Evolutionary conservation across 2,888 invertebrate genomes (phyloP).

Genomic region (Nemotelus pantherinus): DNA sequence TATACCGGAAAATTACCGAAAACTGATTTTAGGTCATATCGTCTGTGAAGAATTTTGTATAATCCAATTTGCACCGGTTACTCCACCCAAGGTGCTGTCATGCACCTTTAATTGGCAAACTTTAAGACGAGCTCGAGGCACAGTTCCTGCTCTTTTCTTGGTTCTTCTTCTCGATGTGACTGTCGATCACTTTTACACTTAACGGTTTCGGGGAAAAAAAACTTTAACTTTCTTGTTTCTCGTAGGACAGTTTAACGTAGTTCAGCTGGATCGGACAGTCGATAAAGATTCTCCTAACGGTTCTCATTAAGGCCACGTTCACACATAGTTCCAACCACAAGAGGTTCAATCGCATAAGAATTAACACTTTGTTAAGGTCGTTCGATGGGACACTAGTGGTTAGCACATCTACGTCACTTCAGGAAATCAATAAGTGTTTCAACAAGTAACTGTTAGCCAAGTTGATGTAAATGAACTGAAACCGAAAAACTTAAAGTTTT

Average conservation of each 20-base stretch:
- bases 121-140: neutral
- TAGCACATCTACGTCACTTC: conserved; percentile 12
- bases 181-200: conserved; percentile 34
- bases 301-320: conserved; percentile 63
- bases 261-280: conserved; percentile 29
- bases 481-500: no score
- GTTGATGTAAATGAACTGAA: no score
- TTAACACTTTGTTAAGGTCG: conserved; percentile 12
- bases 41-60: neutral
- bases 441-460: no score
- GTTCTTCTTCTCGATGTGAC: neutral
- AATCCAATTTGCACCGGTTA: conserved; percentile 25
- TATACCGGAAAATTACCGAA: neutral
- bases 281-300: conserved; percentile 58
- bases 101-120: conserved; percentile 6
- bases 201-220: conserved; percentile 30
- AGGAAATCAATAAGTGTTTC: neutral
- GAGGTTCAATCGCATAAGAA: conserved; percentile 38
- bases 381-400: conserved; percentile 12
- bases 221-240: conserved; percentile 30
- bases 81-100: neutral
- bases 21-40: conserved; percentile 37
- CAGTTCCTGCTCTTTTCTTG: conserved; percentile 14
- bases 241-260: conserved; percentile 9
- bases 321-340: conserved; percentile 39